Evolutionary conservation across 92 coral and sea anemone species (phyloP), one percentile per base, ranked within the genome.

Genomic region (Ricordea florida): DNA sequence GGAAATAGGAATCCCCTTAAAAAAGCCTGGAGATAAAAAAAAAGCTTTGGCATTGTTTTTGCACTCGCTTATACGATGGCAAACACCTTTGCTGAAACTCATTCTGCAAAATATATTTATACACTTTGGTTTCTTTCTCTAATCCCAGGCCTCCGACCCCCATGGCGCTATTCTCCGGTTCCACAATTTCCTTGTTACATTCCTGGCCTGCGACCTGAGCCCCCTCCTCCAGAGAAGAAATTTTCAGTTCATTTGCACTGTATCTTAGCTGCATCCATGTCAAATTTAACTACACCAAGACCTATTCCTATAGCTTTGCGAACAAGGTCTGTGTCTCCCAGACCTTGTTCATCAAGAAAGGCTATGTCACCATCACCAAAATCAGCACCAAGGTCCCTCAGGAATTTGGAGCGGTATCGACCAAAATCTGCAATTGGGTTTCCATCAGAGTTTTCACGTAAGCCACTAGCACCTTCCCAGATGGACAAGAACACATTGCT

Each of bases 191-290:
- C 58, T 45, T 80, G 83, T 81, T 91, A 91, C 84, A 84, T 87
- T 87, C 97, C 97, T 91, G 93, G 92, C 84, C 90, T 91, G 92
- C 86, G 81, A 48, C 86, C 93, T 56, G 90, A 79, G 75, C 47
- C 86, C 42, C 82, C 78, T 44, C 85, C 87, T 23, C 89, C 90
- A 40, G 50, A 69, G 66, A 91, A 84, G 78, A 79, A 55, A 69
- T 91, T 91, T 61, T 87, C 93, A 11, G 85, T 85, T 42, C 97
- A 91, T 59, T 67, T 91, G 34, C 97, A 91, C 86, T 91, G 97
- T 57, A 79, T 91, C 50, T 79, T 91, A 74, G 89, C 92, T 18
- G 97, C 97, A 26, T 71, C 87, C 62, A 74, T 87, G 77, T 57
- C 85, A 57, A 84, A 83, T 55, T 66, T 77, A 43, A 57, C 46